These are phyloP conservation scores for Melieria picta DNA, from an alignment of 2,888 invertebrate species.

Conservation along the genomic window DNA sequence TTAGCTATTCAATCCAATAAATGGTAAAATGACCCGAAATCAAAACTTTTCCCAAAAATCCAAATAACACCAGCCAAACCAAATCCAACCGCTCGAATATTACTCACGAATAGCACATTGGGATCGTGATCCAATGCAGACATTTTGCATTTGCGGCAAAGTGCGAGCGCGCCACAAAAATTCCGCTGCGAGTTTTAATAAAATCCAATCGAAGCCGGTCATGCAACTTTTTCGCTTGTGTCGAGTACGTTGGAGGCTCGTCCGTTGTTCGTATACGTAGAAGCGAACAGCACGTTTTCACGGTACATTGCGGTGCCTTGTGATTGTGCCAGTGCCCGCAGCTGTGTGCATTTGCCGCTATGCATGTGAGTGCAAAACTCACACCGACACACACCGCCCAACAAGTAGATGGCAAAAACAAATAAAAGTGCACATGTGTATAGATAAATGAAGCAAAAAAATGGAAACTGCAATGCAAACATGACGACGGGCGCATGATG, in stretches of 20 bases:
- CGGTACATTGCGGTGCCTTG: too few relatives aligned
- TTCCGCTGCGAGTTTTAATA: background rate
- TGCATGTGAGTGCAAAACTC: background rate
- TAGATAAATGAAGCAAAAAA: background rate
- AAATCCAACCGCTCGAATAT: too few relatives aligned
- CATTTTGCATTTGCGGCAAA: background rate
- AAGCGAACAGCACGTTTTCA: constrained; percentile 37
- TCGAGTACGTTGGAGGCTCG: constrained; percentile 53
- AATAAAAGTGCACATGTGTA: background rate
- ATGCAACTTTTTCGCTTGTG: constrained; percentile 39
- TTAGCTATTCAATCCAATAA: too few relatives aligned
- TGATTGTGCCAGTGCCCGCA: background rate
- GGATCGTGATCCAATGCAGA: too few relatives aligned
- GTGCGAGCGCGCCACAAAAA: background rate
- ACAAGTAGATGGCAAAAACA: too few relatives aligned
- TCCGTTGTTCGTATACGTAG: constrained; percentile 48
- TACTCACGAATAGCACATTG: too few relatives aligned
- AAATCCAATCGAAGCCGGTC: constrained; percentile 38
- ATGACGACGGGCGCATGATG: constrained; percentile 31
- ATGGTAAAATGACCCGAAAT: too few relatives aligned
- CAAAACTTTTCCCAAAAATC: too few relatives aligned
- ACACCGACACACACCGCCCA: too few relatives aligned
- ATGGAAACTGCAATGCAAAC: constrained; percentile 7
- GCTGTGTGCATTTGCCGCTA: background rate
- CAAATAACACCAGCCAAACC: too few relatives aligned